These are phyloP conservation scores for Synergus itoensis DNA, from an alignment of 2,888 invertebrate species.

Conservation along the genomic window DNA sequence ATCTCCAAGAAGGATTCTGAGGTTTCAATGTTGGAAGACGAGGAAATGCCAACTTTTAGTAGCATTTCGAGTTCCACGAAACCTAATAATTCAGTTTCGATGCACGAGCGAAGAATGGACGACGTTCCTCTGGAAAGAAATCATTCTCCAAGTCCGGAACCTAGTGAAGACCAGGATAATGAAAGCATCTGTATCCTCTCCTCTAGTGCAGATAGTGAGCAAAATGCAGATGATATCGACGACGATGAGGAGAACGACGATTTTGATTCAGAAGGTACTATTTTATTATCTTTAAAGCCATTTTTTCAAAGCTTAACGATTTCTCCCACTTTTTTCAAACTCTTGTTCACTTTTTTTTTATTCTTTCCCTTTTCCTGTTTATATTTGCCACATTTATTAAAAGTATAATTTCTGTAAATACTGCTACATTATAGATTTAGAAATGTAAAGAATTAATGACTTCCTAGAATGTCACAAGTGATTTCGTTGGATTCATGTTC, in stretches of 20 bases:
- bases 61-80: constrained; percentile 63
- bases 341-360: neutral
- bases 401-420: neutral
- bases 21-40: constrained; percentile 66
- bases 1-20: constrained; percentile 13
- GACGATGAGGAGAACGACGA: constrained; percentile 54
- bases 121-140: constrained; percentile 46
- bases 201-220: constrained; percentile 64
- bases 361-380: neutral
- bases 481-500: too few species aligned
- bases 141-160: constrained; percentile 58
- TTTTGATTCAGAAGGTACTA: constrained; percentile 52
- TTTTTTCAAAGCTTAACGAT: neutral
- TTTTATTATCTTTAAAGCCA: neutral
- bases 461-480: too few species aligned
- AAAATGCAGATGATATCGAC: constrained; percentile 54
- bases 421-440: too few species aligned
- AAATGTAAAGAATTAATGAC: too few species aligned
- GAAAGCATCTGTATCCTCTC: constrained; percentile 67
- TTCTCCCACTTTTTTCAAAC: neutral
- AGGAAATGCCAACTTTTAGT: constrained; percentile 71
- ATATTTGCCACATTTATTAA: neutral
- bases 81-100: constrained; percentile 55
- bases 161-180: constrained; percentile 63
- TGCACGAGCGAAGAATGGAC: constrained; percentile 40